Evolutionary conservation across 2,888 invertebrate species (phyloP), one percentile per base, ranked within the genome.

Genomic region (Cryptus viduatorius): DNA sequence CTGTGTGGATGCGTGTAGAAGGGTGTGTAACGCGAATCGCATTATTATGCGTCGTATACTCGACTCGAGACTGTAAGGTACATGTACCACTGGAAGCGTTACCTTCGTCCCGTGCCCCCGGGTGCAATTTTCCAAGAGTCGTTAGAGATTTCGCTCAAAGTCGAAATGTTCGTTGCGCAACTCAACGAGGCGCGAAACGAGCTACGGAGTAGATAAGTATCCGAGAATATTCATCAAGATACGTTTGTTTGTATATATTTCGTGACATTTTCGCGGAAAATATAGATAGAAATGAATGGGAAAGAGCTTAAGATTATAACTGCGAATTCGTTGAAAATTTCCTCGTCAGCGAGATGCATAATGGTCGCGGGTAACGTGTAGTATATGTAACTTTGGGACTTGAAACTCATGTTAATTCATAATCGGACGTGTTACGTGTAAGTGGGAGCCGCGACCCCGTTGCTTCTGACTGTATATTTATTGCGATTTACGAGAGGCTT

Each of bases 11-110:
- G 56, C 24, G 56, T 24, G 56, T 10, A 14, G 2, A n/a, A 3
- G 46, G 1, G 46, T 14, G 14, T 37, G 31, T 31, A 42, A 37
- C 61, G n/a, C 14, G 64, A 75, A 64, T 75, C 48, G 31, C 75
- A 75, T 75, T 64, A 73, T 73, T 64, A 75, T 75, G 75, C 75
- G 61, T 75, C 75, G 64, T 75, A 64, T 37, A 73, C 61, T 61
- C 61, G 31, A 56, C 61, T 24, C 44, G 44, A 29, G 56, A 19
- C 19, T 72, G 48, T 61, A 16, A 61, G 29, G 14, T n/a, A 61
- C 46, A 31, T 12, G 4, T 16, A 64, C 31, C 31, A 31, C 75
- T 19, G 24, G 2, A 24, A 48, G 75, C 48, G 10, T 37, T 19
- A 3, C 56, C 24, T 19, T 48, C 46, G 56, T 7, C 19, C 19